phyloP scores from a whole-genome alignment of 2,113 vertebrate species.

The Hippocampus comes region DNA sequence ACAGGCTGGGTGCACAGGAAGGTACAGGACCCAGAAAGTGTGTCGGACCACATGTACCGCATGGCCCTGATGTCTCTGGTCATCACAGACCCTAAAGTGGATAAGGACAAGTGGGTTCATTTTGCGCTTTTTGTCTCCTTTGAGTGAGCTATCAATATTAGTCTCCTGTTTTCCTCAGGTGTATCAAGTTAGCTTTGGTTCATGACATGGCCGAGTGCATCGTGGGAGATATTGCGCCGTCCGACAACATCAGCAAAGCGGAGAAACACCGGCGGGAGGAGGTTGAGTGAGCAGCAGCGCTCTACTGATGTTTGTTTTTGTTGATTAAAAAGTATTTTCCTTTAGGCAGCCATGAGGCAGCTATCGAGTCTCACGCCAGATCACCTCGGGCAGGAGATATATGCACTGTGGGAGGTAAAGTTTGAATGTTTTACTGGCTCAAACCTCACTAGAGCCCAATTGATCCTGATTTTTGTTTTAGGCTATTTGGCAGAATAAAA shows the following conservation, averaged over 20 bases:
- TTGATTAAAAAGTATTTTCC: not conserved
- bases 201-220: constrained; percentile 98
- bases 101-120: constrained; percentile 82
- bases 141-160: not conserved
- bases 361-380: constrained; percentile 81
- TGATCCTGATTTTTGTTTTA: too few species aligned
- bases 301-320: not conserved
- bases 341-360: constrained; percentile 85
- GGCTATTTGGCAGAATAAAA: too few species aligned
- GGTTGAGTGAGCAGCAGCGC: constrained; percentile 59
- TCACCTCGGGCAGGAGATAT: constrained; percentile 82
- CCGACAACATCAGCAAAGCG: constrained; percentile 90
- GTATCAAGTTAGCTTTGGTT: constrained; percentile 88
- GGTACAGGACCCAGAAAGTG: constrained; percentile 86
- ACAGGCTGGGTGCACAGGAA: constrained; percentile 94
- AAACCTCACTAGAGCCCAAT: not conserved
- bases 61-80: constrained; percentile 95
- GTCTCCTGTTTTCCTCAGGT: constrained; percentile 66
- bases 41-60: constrained; percentile 97
- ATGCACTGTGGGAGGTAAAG: constrained; percentile 88
- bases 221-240: constrained; percentile 96
- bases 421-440: not conserved
- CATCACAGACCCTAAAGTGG: constrained; percentile 79
- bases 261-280: constrained; percentile 92
- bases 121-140: not conserved